Conservation (phyloP, 2,113 vertebrate species). For the Catagonus wagneri region DNA sequence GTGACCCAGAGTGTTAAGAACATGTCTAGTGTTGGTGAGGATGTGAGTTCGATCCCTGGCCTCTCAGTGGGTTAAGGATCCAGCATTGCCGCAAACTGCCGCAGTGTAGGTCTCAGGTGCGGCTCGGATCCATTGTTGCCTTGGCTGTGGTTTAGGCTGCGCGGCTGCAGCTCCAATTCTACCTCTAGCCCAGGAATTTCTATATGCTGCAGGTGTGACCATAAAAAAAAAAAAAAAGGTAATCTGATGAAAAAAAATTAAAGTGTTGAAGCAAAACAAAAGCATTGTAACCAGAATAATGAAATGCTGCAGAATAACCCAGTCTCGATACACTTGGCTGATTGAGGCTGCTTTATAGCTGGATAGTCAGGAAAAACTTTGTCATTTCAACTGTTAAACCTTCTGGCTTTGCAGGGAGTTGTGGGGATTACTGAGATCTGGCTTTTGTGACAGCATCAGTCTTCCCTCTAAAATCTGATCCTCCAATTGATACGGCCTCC, state of each 20-base stretch:
- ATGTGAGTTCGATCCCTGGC: no score
- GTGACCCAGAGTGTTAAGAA: no score
- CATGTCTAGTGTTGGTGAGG: no score
- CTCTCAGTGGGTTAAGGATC: no score
- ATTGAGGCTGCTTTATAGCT: neutral
- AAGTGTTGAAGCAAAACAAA: conserved; percentile 26
- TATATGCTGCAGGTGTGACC: no score
- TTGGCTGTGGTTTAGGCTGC: no score
- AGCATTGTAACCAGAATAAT: neutral
- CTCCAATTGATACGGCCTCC: neutral
- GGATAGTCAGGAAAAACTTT: neutral
- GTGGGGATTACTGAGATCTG: neutral
- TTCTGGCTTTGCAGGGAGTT: conserved; percentile 36
- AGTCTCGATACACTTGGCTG: neutral
- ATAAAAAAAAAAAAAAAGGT: no score
- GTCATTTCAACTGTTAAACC: neutral
- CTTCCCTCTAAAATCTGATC: conserved; percentile 1
- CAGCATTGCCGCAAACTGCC: no score
- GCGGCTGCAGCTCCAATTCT: no score
- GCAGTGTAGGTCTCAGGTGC: no score
- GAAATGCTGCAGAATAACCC: neutral
- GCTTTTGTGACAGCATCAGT: neutral
- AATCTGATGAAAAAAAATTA: neutral
- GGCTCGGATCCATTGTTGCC: no score
- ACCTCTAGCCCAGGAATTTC: no score